Evolutionary conservation across 1,140 invertebrate genomes (phyloP).

Genomic region (Maniola jurtina): DNA sequence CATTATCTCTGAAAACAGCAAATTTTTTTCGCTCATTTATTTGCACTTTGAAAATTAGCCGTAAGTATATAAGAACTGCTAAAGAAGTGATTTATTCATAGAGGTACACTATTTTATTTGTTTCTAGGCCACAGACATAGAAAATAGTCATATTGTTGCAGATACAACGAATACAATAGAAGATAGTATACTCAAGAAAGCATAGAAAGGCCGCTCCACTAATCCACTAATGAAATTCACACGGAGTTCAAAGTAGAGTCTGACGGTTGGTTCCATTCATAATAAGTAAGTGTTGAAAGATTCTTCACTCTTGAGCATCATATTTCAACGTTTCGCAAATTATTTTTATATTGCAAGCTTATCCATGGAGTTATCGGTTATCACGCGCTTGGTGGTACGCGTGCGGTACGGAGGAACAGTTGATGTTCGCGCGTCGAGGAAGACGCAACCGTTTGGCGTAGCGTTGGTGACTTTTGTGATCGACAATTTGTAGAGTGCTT

Average conservation of each 20-base stretch:
- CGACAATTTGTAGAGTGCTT: slow-evolving; percentile 30
- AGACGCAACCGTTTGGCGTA: slow-evolving; percentile 60
- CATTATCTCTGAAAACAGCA: no score
- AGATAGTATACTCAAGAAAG: slow-evolving; percentile 10
- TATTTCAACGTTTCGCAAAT: slow-evolving; percentile 44
- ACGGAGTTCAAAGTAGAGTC: slow-evolving; percentile 32
- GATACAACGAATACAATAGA: neutral
- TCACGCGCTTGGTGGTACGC: slow-evolving; percentile 48
- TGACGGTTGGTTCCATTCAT: slow-evolving; percentile 36
- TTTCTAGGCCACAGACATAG: neutral
- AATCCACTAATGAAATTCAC: slow-evolving; percentile 28
- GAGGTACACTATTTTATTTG: no score
- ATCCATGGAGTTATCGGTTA: slow-evolving; percentile 64
- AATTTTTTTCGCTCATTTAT: no score
- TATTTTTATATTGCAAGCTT: slow-evolving; percentile 47
- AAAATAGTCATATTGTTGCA: neutral
- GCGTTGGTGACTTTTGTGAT: slow-evolving; percentile 29
- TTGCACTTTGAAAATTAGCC: no score
- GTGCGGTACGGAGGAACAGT: slow-evolving; percentile 53
- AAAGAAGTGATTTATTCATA: no score
- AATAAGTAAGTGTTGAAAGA: slow-evolving; percentile 36
- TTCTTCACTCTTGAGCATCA: slow-evolving; percentile 28
- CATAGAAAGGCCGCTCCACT: slow-evolving; percentile 18
- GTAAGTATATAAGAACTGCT: no score
- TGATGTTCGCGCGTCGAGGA: slow-evolving; percentile 70